Evolutionary conservation across 2,888 invertebrate species (phyloP).

Genomic region (Xestia xanthographa): DNA sequence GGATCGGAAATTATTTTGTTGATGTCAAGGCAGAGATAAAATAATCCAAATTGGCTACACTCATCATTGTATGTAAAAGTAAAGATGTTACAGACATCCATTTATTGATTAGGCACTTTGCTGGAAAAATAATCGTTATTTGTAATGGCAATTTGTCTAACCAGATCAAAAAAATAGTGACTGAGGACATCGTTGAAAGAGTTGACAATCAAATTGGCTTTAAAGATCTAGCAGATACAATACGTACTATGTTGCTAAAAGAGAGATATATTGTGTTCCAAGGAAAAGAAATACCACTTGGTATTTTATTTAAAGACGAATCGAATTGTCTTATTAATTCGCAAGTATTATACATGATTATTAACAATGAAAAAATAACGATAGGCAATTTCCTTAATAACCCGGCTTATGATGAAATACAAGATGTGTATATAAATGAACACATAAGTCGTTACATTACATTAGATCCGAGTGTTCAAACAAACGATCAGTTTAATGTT

Average conservation of each 20-base stretch:
- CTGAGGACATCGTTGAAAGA: constrained; percentile 7
- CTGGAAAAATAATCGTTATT: constrained; percentile 45
- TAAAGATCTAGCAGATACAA: constrained; percentile 12
- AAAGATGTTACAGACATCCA: constrained; percentile 17
- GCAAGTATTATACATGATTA: constrained; percentile 37
- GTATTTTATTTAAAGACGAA: constrained; percentile 13
- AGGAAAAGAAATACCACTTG: constrained; percentile 25
- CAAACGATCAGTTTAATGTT: too few relatives aligned
- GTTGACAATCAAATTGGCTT: constrained; percentile 32
- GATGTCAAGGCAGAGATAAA: constrained; percentile 30
- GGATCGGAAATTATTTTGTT: constrained; percentile 40
- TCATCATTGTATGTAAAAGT: constrained; percentile 25
- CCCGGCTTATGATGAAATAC: constrained; percentile 27
- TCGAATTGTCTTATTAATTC: constrained; percentile 33
- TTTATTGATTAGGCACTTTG: constrained; percentile 24
- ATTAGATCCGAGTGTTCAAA: too few relatives aligned
- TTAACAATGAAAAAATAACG: constrained; percentile 30
- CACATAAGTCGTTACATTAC: constrained; percentile 1
- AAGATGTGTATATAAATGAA: constrained; percentile 43
- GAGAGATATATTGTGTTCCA: constrained; percentile 48
- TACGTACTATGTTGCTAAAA: constrained; percentile 23
- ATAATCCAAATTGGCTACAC: constrained; percentile 5
- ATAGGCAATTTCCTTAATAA: constrained; percentile 43
- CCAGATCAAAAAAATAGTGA: neutral
- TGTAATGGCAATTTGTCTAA: neutral